phyloP scores from a whole-genome alignment of 2,113 vertebrate genomes.

The Ascaphus truei region DNA sequence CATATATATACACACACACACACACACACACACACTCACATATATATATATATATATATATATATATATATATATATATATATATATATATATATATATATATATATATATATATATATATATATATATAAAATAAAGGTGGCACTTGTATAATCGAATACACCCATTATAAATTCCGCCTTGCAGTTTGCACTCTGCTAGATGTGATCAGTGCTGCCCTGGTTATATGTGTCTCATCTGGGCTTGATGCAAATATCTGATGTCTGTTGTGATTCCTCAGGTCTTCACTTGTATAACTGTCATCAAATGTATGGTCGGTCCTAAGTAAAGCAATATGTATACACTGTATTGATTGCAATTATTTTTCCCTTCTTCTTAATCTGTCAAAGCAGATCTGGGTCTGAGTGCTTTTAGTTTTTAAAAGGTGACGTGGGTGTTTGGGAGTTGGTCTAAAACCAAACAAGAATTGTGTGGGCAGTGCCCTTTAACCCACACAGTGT shows the following conservation, averaged over 20 bases:
- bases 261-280: neutral
- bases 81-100: too few species aligned
- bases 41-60: too few species aligned
- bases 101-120: too few species aligned
- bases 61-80: too few species aligned
- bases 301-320: neutral
- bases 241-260: too few species aligned
- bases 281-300: neutral
- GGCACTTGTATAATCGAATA: too few species aligned
- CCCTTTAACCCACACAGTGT: too few species aligned
- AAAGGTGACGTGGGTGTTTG: neutral
- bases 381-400: neutral
- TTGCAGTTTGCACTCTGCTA: neutral
- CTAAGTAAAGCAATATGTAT: neutral
- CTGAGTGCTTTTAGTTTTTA: neutral
- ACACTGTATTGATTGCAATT: constrained; percentile 1
- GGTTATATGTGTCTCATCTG: neutral
- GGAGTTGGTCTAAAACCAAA: neutral
- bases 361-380: neutral
- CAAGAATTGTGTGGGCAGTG: too few species aligned
- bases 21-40: too few species aligned
- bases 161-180: neutral
- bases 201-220: neutral
- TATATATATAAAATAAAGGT: too few species aligned
- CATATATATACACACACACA: too few species aligned